phyloP scores from a whole-genome alignment of 2,113 vertebrate genomes.

The Laticauda colubrina region DNA sequence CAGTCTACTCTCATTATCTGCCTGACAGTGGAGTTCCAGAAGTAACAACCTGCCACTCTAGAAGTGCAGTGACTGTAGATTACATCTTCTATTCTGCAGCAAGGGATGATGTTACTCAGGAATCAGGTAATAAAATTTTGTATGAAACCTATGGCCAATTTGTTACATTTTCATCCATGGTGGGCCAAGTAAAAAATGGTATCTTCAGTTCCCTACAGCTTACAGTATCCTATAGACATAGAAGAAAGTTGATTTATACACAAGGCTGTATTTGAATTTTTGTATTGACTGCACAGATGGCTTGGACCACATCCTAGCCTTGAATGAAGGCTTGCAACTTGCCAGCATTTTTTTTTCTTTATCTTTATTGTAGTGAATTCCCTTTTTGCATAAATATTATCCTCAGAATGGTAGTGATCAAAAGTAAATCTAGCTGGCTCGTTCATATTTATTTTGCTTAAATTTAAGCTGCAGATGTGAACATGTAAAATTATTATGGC shows the following conservation, averaged over 20 bases:
- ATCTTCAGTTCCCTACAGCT: neutral
- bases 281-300: neutral
- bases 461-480: neutral
- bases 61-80: conserved; percentile 88
- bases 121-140: conserved; percentile 66
- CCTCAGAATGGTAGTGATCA: neutral
- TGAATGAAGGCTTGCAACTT: no score
- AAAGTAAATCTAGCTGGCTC: neutral
- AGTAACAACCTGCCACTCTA: conserved; percentile 91
- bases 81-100: conserved; percentile 91
- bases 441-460: neutral
- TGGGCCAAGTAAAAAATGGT: neutral
- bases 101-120: conserved; percentile 42
- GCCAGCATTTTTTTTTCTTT: neutral
- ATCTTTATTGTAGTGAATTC: neutral
- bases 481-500: neutral
- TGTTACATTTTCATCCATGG: neutral
- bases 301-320: neutral
- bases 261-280: neutral
- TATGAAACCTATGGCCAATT: neutral
- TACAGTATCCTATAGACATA: neutral
- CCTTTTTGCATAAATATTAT: neutral
- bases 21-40: conserved; percentile 79
- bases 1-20: conserved; percentile 85
- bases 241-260: neutral